Conservation (phyloP, 2,797 vertebrate species). For the Falco berigora region DNA sequence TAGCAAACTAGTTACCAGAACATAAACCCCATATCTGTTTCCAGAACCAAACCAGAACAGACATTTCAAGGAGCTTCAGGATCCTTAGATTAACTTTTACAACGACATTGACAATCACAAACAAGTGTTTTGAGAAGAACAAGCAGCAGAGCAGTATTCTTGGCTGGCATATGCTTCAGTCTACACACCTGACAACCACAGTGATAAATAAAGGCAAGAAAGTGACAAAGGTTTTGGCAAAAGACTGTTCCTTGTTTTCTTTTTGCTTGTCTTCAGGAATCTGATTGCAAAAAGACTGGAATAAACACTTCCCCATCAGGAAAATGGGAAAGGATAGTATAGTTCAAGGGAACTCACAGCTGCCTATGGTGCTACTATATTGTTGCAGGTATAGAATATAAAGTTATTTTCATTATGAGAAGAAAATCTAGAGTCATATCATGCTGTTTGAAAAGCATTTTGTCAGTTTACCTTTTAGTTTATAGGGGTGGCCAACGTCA, state of each 20-base stretch:
- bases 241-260: background rate
- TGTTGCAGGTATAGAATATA: background rate
- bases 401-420: constrained; percentile 45
- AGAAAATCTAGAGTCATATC: background rate
- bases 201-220: background rate
- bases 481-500: background rate
- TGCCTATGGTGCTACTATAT: background rate
- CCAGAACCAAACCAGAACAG: background rate
- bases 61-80: background rate
- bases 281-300: background rate
- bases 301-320: background rate
- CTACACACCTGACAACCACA: background rate
- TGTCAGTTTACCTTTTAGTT: background rate
- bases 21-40: background rate
- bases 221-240: background rate
- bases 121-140: background rate
- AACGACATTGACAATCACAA: background rate
- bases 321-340: background rate
- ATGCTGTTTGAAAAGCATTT: background rate
- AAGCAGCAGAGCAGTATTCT: background rate
- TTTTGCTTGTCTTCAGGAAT: background rate
- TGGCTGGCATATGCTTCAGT: background rate
- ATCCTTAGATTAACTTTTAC: background rate
- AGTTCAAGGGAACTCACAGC: background rate
- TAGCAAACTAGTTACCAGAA: background rate